Conservation (phyloP, 2,113 vertebrate genomes). For the Melanocharis versteri region DNA sequence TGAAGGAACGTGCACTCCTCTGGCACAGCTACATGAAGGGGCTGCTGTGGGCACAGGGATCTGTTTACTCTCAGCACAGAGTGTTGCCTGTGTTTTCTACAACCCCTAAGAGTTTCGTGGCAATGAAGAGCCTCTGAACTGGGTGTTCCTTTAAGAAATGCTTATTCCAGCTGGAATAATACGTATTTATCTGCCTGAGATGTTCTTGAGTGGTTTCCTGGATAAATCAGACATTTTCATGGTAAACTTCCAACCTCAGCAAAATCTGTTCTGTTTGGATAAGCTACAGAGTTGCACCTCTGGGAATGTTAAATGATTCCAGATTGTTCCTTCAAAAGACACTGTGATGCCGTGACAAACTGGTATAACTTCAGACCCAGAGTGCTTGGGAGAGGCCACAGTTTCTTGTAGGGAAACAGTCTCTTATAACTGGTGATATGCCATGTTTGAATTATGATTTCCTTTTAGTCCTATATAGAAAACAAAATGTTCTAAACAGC, state of each 20-base stretch:
- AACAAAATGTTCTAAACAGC: slow-evolving; percentile 1
- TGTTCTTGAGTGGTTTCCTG: slow-evolving; percentile 14
- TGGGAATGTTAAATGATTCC: slow-evolving; percentile 25
- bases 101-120: background rate
- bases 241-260: slow-evolving; percentile 32
- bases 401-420: background rate
- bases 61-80: background rate
- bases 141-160: background rate
- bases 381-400: background rate
- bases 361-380: background rate
- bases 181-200: slow-evolving; percentile 1
- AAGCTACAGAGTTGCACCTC: background rate
- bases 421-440: background rate
- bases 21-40: background rate
- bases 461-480: slow-evolving; percentile 4
- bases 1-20: background rate
- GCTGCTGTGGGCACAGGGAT: background rate
- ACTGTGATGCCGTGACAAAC: background rate
- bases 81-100: background rate
- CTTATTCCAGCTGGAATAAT: background rate
- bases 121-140: background rate
- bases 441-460: background rate
- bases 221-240: background rate
- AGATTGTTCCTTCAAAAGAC: background rate
- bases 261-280: background rate